A percentile compares a stretch with the other conserved stretches of the same genome.
Conservation (phyloP, 1,140 invertebrate species). For the Adelges cooleyi region DNA sequence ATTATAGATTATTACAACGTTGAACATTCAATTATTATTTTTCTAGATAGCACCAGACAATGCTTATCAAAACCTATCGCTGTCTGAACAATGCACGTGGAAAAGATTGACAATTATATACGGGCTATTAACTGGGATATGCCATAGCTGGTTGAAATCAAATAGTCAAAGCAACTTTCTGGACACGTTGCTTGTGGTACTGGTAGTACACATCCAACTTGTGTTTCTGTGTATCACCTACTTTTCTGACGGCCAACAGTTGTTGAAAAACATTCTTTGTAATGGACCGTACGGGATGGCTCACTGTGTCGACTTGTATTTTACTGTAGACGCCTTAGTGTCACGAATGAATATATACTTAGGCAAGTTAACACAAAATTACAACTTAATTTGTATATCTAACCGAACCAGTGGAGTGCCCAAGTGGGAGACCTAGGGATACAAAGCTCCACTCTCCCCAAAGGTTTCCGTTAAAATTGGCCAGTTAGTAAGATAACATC, state of each 20-base stretch:
- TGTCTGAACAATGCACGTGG: background rate
- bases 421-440: too few relatives aligned
- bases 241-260: conserved; percentile 5
- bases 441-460: too few relatives aligned
- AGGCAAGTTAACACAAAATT: too few relatives aligned
- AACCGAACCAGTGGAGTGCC: too few relatives aligned
- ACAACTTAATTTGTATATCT: too few relatives aligned
- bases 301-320: background rate
- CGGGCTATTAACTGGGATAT: background rate
- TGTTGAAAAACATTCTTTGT: background rate
- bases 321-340: conserved; percentile 1
- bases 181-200: background rate
- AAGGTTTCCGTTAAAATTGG: too few relatives aligned
- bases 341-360: background rate
- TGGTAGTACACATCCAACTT: conserved; percentile 2
- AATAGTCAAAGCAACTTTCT: background rate
- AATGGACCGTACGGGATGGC: background rate
- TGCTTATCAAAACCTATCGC: background rate
- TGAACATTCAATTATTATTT: background rate
- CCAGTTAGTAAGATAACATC: too few relatives aligned
- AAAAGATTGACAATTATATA: background rate
- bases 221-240: conserved; percentile 3
- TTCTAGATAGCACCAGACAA: background rate
- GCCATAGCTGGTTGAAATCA: conserved; percentile 5
- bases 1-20: too few relatives aligned